These are phyloP conservation scores for Myotis brandtii DNA, from an alignment of 2,113 vertebrate species.

Conservation along the genomic window DNA sequence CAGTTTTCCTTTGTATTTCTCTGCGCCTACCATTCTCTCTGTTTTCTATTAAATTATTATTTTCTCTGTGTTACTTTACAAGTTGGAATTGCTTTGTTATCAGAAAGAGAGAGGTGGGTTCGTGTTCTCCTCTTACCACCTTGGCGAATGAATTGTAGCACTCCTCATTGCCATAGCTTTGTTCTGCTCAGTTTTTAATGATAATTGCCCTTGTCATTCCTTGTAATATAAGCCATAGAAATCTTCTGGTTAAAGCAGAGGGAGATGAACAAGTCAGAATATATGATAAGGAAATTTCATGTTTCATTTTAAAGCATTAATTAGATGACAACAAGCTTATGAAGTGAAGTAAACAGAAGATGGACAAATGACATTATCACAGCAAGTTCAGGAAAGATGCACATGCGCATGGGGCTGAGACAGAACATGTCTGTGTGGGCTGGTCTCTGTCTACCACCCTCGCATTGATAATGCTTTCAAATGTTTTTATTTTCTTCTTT, in stretches of 20 bases:
- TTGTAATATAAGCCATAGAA: conserved; percentile 82
- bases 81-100: conserved; percentile 86
- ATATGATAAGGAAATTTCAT: conserved; percentile 82
- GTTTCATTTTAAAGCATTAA: conserved; percentile 81
- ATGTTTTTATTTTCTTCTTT: no score
- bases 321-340: conserved; percentile 75
- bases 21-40: conserved; percentile 66
- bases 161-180: conserved; percentile 85
- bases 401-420: background rate
- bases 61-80: conserved; percentile 83
- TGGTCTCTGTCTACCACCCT: background rate
- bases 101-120: conserved; percentile 81
- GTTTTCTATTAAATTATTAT: conserved; percentile 84
- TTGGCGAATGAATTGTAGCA: conserved; percentile 74
- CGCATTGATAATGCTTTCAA: background rate
- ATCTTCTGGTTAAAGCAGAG: conserved; percentile 71
- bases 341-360: conserved; percentile 70
- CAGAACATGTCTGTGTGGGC: background rate
- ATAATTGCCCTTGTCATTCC: conserved; percentile 86
- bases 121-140: conserved; percentile 82
- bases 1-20: conserved; percentile 82
- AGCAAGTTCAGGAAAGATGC: background rate
- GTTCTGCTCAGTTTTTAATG: conserved; percentile 82
- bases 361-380: conserved; percentile 43
- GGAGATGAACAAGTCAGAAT: conserved; percentile 84